phyloP scores from a whole-genome alignment of 2,888 invertebrate genomes.

The Rhagophthalmus giganteus region DNA sequence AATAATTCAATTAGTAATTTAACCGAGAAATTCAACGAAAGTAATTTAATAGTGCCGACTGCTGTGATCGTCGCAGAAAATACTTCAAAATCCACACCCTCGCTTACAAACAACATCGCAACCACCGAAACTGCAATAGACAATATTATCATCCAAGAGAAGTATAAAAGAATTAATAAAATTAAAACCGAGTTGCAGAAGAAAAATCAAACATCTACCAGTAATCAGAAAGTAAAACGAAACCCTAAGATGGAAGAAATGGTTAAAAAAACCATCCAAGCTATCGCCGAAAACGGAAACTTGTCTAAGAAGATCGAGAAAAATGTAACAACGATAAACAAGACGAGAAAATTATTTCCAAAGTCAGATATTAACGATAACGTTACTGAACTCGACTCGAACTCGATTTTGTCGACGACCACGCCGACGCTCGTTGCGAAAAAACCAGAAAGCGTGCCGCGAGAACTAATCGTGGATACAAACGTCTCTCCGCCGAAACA shows the following conservation, averaged over 20 bases:
- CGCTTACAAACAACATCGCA: neutral
- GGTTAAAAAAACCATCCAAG: constrained; percentile 14
- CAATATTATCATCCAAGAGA: constrained; percentile 19
- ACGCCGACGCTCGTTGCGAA: neutral
- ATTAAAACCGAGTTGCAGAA: neutral
- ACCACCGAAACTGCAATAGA: constrained; percentile 7
- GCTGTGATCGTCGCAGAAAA: constrained; percentile 20
- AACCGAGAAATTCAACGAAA: constrained; percentile 16
- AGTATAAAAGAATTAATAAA: neutral
- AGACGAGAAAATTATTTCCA: neutral
- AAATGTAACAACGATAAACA: neutral
- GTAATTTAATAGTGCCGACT: constrained; percentile 34
- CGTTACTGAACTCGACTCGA: neutral
- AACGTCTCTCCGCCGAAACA: constrained; percentile 38
- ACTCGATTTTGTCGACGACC: neutral
- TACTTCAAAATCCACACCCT: constrained; percentile 1
- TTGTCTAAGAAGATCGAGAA: neutral
- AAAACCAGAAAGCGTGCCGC: neutral
- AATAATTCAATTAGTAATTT: constrained; percentile 37
- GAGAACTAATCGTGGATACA: constrained; percentile 33
- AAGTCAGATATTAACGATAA: neutral
- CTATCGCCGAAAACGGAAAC: constrained; percentile 10
- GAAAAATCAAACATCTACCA: neutral
- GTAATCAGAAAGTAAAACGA: constrained; percentile 14
- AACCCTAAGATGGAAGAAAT: constrained; percentile 18